Conservation (phyloP, 1,140 invertebrate species). For the Lineus longissimus region DNA sequence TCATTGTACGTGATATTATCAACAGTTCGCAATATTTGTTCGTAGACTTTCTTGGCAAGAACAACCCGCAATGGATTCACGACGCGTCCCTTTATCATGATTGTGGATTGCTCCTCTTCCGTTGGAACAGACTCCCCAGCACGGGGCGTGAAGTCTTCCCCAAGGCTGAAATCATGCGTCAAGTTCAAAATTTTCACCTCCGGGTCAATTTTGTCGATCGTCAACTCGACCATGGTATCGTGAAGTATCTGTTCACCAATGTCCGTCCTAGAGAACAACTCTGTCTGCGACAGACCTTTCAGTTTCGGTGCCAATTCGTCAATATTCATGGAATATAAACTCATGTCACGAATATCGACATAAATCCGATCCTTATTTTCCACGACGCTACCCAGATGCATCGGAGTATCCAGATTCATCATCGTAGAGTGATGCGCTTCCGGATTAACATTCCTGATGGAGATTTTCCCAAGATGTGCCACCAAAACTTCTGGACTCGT, state of each 20-base stretch:
- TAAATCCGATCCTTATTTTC: conserved; percentile 27
- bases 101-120: background rate
- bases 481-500: conserved; percentile 79
- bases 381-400: conserved; percentile 2
- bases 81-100: conserved; percentile 69
- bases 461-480: conserved; percentile 88
- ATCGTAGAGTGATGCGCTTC: conserved; percentile 10
- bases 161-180: background rate
- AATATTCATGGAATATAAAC: conserved; percentile 74
- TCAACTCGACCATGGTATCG: conserved; percentile 74
- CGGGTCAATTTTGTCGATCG: conserved; percentile 41
- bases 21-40: conserved; percentile 75
- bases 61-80: conserved; percentile 80
- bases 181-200: background rate
- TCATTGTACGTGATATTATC: conserved; percentile 48
- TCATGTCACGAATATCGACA: conserved; percentile 79
- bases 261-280: background rate
- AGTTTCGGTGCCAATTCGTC: conserved; percentile 37
- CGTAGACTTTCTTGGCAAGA: conserved; percentile 78
- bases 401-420: conserved; percentile 11
- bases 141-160: background rate
- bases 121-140: background rate
- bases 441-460: conserved; percentile 54
- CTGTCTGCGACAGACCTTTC: background rate
- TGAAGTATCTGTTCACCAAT: conserved; percentile 55